Percentiles rank a stretch among this genome's conserved stretches.
These are phyloP conservation scores for Agrochola litura DNA, from an alignment of 2,888 invertebrate genomes.

Conservation along the genomic window DNA sequence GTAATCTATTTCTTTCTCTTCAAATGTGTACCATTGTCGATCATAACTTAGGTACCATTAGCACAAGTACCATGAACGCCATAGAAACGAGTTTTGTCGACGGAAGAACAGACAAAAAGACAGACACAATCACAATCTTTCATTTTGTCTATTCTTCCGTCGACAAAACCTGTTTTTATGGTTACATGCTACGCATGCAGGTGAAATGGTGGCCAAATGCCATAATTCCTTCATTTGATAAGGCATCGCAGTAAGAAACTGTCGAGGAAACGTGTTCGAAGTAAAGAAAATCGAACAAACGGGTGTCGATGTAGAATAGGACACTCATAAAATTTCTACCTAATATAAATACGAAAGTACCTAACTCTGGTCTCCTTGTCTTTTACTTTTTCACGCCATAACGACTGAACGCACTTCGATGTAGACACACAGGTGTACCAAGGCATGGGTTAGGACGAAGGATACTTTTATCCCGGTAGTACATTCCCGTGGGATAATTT, in stretches of 20 bases:
- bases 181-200: too few species aligned
- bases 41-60: not conserved
- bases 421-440: not conserved
- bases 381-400: not conserved
- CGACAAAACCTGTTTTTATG: too few species aligned
- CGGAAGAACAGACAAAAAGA: too few species aligned
- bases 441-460: not conserved
- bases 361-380: not conserved
- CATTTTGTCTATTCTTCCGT: too few species aligned
- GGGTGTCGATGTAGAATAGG: not conserved
- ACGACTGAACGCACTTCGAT: not conserved
- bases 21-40: not conserved
- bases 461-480: not conserved
- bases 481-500: too few species aligned
- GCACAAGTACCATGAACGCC: too few species aligned
- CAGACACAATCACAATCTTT: too few species aligned
- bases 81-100: too few species aligned
- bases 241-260: not conserved
- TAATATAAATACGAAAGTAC: not conserved
- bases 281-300: not conserved
- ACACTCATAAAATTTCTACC: not conserved
- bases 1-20: not conserved
- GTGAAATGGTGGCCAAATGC: not conserved
- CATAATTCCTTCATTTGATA: not conserved
- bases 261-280: not conserved